Evolutionary conservation across 2,888 invertebrate genomes (phyloP), one percentile per base, ranked within the genome.

Genomic region (Lasioglossum leucozonium): DNA sequence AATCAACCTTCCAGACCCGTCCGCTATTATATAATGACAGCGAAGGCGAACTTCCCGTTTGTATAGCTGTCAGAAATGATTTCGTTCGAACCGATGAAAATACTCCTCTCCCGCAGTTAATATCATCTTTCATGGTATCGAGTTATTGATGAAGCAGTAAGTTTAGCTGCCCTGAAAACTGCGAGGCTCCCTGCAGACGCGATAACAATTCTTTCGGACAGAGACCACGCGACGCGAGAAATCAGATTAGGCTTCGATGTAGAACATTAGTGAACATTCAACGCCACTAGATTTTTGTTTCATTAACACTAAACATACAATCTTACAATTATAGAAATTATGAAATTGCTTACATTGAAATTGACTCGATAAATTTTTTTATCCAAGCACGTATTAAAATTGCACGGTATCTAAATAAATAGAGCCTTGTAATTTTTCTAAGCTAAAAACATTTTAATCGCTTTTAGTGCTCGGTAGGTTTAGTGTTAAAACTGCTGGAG

Each of bases 21-120:
- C 67, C 55, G 67, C 55, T 69, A 79, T 83, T 77, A 82, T 69
- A 42, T 81, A 82, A 82, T 83, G 67, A 34, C 47, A n/a, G 55
- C 10, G 16, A n/a, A 74, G 51, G 44, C 26, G 26, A 47, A n/a
- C 62, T 65, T 42, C 65, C 18, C 40, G 74, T 75, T 75, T 51
- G 40, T 51, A 18, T 16, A 44, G 30, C 69, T 62, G 65, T 75
- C 47, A 47, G 69, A 30, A 40, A 81, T 81, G 51, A 40, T 71
- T 72, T 75, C 55, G 13, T 16, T 13, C 42, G 30, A 18, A 58
- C n/a, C 18, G 37, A 73, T 67, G 44, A 73, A 67, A 69, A 55
- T 34, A 30, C 30, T 44, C 34, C 55, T 74, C 37, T 40, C n/a
- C 11, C 26, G n/a, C 30, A 30, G 40, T 81, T 40, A 65, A 78